Evolutionary conservation across 2,797 vertebrate genomes (phyloP).

Genomic region (Melopsittacus undulatus): DNA sequence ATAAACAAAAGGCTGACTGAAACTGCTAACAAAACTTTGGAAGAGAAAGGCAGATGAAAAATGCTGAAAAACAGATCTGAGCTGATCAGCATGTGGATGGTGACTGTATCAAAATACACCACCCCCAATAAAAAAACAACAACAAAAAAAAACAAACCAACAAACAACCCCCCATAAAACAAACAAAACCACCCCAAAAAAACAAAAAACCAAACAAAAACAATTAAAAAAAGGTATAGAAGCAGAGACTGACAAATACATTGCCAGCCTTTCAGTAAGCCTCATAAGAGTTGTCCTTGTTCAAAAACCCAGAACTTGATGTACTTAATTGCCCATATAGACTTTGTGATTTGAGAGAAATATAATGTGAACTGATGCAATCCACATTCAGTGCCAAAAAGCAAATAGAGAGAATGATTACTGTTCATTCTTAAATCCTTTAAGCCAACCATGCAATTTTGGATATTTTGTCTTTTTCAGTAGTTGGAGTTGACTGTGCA

Average conservation of each 20-base stretch:
- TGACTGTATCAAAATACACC: not conserved
- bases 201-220: fast-evolving
- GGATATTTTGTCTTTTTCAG: not conserved
- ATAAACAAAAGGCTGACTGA: not conserved
- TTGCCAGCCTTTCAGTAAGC: not conserved
- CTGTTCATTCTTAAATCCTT: not conserved
- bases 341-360: not conserved
- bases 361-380: not conserved
- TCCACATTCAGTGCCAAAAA: not conserved
- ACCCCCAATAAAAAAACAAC: not conserved
- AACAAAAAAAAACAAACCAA: not conserved
- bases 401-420: not conserved
- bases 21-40: not conserved
- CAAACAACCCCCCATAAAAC: too few relatives aligned
- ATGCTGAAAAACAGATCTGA: not conserved
- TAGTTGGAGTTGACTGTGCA: not conserved
- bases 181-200: too few relatives aligned
- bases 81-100: not conserved
- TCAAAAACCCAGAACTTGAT: not conserved
- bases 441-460: not conserved
- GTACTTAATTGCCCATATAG: not conserved
- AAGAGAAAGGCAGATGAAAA: not conserved
- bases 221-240: fast-evolving
- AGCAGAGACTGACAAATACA: not conserved
- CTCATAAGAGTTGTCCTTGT: not conserved